Percentiles rank a stretch among this genome's conserved stretches.
These are phyloP conservation scores for Drosophila villosipedis DNA, from an alignment of 2,888 invertebrate genomes.

Conservation along the genomic window DNA sequence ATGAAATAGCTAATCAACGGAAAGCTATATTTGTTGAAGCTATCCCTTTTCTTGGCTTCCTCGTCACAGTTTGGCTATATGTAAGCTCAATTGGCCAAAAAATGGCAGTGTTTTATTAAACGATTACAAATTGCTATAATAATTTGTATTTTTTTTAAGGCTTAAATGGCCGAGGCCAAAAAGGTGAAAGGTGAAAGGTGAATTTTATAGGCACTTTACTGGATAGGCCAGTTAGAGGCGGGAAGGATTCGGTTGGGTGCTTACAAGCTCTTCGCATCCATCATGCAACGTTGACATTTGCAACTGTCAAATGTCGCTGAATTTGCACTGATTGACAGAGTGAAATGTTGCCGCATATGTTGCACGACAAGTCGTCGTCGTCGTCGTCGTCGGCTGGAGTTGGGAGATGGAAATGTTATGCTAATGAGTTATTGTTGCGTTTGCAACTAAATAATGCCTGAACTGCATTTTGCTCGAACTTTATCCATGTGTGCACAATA, in stretches of 20 bases:
- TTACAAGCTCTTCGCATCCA: constrained; percentile 41
- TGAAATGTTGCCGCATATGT: constrained; percentile 68
- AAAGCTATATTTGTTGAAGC: background rate
- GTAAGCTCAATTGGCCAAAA: background rate
- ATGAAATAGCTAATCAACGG: constrained; percentile 32
- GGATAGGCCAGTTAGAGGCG: background rate
- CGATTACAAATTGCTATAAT: constrained; percentile 17
- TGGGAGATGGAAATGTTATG: constrained; percentile 60
- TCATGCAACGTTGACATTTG: constrained; percentile 64
- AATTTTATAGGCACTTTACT: background rate
- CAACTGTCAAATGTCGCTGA: constrained; percentile 73
- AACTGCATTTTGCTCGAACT: constrained; percentile 19
- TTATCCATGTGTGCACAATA: constrained; percentile 32
- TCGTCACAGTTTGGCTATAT: background rate
- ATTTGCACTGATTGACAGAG: constrained; percentile 70
- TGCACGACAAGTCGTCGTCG: constrained; percentile 30
- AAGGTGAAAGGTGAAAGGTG: constrained; percentile 40
- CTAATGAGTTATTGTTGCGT: constrained; percentile 73
- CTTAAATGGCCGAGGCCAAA: constrained; percentile 23
- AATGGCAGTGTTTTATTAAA: background rate
- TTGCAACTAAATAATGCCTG: constrained; percentile 31
- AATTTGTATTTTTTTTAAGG: background rate
- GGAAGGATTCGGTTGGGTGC: background rate
- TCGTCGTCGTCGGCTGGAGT: background rate
- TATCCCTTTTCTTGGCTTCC: background rate